Percentiles rank a stretch among this genome's conserved stretches.
Conservation (phyloP, 2,113 vertebrate species). For the Tachuris rubrigastra region DNA sequence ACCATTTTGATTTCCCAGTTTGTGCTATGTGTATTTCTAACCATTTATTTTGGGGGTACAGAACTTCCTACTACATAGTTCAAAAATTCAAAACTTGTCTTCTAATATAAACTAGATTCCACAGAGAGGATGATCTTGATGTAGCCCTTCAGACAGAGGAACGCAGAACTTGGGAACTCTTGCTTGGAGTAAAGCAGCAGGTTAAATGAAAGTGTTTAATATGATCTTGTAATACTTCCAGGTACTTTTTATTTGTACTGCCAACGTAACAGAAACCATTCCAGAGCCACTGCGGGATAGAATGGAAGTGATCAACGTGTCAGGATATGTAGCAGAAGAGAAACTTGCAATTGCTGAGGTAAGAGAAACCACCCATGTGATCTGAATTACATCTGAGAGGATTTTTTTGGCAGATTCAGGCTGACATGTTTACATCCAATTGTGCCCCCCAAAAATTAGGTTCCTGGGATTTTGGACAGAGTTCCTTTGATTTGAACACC, state of each 20-base stretch:
- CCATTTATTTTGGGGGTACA: background rate
- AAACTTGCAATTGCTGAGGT: conserved; percentile 97
- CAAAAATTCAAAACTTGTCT: background rate
- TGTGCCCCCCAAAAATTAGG: background rate
- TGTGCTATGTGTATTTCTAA: background rate
- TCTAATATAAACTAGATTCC: background rate
- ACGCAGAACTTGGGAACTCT: background rate
- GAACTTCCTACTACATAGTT: background rate
- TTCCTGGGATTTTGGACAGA: background rate
- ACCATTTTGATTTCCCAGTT: background rate
- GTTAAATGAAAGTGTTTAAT: background rate
- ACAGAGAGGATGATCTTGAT: background rate
- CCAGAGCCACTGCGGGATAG: conserved; percentile 93
- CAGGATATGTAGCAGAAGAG: conserved; percentile 95
- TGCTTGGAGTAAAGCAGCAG: background rate
- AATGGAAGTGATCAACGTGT: conserved; percentile 99
- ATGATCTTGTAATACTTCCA: background rate
- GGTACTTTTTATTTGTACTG: conserved; percentile 98
- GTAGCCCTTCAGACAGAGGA: background rate
- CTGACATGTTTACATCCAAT: background rate
- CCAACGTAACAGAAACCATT: conserved; percentile 93
- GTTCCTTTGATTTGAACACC: background rate
- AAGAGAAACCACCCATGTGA: background rate
- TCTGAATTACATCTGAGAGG: background rate
- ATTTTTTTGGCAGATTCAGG: background rate